Conservation (phyloP, 2,888 invertebrate genomes). For the Philereme transversata region DNA sequence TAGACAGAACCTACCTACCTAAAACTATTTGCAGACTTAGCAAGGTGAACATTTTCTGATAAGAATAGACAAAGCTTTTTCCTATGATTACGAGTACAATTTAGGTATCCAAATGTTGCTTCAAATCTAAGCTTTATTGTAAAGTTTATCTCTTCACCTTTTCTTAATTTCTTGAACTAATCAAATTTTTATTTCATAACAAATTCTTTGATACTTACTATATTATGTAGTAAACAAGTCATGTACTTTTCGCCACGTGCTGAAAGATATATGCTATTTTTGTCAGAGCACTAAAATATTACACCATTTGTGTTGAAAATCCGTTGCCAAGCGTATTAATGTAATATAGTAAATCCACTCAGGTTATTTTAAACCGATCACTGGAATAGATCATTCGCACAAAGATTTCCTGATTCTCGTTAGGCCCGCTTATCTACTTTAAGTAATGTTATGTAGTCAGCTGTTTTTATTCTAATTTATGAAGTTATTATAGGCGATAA, state of each 20-base stretch:
- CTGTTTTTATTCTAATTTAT: slow-evolving; percentile 38
- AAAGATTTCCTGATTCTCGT: slow-evolving; percentile 53
- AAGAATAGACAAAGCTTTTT: too few relatives aligned
- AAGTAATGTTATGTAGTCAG: slow-evolving; percentile 32
- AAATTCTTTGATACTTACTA: too few relatives aligned
- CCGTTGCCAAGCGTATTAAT: slow-evolving; percentile 45
- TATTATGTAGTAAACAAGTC: slow-evolving; percentile 3
- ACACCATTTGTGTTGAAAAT: slow-evolving; percentile 37
- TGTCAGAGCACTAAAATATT: slow-evolving; percentile 35
- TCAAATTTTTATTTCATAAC: too few relatives aligned
- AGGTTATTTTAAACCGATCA: slow-evolving; percentile 52
- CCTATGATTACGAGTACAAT: too few relatives aligned
- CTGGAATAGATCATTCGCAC: slow-evolving; percentile 56
- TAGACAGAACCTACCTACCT: too few relatives aligned
- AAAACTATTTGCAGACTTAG: too few relatives aligned
- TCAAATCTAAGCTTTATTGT: too few relatives aligned
- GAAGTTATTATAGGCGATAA: slow-evolving; percentile 33
- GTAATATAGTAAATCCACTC: slow-evolving; percentile 51
- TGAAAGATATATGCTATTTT: slow-evolving; percentile 29
- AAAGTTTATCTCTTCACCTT: too few relatives aligned
- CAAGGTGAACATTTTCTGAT: too few relatives aligned
- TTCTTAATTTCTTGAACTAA: too few relatives aligned
- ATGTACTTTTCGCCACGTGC: slow-evolving; percentile 13
- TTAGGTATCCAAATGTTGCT: too few relatives aligned
- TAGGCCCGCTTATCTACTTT: slow-evolving; percentile 21